Evolutionary conservation across 2,113 vertebrate genomes (phyloP), one percentile per base, ranked within the genome.

Genomic region (Indicator maculatus): DNA sequence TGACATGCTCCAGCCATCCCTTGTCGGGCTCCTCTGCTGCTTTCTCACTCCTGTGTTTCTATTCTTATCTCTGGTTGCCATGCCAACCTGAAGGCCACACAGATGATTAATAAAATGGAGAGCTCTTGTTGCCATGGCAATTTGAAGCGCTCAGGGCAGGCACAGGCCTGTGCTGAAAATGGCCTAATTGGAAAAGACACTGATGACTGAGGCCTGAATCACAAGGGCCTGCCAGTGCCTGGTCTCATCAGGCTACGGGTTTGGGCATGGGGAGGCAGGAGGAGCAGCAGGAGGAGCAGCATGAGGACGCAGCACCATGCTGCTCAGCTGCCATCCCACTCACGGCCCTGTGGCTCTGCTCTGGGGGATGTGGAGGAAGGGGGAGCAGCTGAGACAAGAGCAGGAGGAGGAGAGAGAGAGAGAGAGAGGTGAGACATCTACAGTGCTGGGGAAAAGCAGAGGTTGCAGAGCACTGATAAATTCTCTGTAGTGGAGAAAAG

Each of bases 101-200:
- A 91, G 89, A 96, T 96, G 95, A 97, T 96, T 96, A 97, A 96
- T 95, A 97, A 95, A 91, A 97, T 94, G 89, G 96, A 89, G 93
- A 75, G 93, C 64, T 95, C 92, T 64, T 74, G 97, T 97, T 97
- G 95, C 95, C 93, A 96, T 93, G 91, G 96, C 66, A 87, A 98
- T 86, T 58, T 4, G 19, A 96, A 96, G 93, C 77, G 28, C 95
- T 96, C 72, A 71, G 93, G 72, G 63, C 86, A 91, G 69, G 69
- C 94, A 94, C 58, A 84, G 90, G 86, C 70, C 83, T 92, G 92
- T 88, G 78, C 86, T 36, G 52, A 87, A 79, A 91, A 87, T 26
- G 33, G 90, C 78, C 75, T 93, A 93, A 95, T 92, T 94, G 92
- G 81, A 93, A 93, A 88, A 90, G 81, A 90, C 91, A 95, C 92